These are phyloP conservation scores for Brachynemurus nebulosus DNA, from an alignment of 2,888 invertebrate genomes.

Conservation along the genomic window DNA sequence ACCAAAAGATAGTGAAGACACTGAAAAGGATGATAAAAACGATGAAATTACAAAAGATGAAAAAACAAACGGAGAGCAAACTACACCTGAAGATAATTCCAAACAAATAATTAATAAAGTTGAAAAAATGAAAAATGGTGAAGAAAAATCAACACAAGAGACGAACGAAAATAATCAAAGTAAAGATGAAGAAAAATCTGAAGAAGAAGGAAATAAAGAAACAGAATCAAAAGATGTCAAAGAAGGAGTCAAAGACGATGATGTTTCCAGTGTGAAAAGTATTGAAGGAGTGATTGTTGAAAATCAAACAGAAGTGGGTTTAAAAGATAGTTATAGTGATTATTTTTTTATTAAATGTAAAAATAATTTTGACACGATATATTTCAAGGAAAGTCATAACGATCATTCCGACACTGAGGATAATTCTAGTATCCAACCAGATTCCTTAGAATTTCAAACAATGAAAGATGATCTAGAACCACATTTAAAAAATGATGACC, in stretches of 20 bases:
- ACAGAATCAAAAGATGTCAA: neutral
- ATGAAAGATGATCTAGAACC: too few relatives aligned
- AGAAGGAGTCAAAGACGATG: neutral
- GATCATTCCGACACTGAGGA: too few relatives aligned
- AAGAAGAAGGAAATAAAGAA: conserved; percentile 3
- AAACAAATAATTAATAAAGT: neutral
- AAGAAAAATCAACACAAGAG: conserved; percentile 4
- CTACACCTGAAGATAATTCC: neutral
- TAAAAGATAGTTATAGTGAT: neutral
- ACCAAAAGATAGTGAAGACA: conserved; percentile 2
- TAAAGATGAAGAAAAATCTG: conserved; percentile 8
- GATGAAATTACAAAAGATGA: conserved; percentile 2
- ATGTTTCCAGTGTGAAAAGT: neutral
- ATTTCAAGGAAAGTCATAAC: too few relatives aligned
- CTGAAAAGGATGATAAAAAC: neutral
- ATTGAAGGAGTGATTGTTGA: neutral
- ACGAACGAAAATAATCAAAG: conserved; percentile 8
- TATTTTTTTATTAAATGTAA: neutral
- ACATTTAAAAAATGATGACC: too few relatives aligned
- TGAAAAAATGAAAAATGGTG: neutral
- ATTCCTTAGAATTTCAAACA: neutral
- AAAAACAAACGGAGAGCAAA: neutral
- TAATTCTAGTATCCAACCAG: conserved; percentile 1
- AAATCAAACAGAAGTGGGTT: neutral
- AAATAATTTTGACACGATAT: too few relatives aligned